Percentiles rank a stretch among this genome's conserved stretches.
Evolutionary conservation across 2,888 invertebrate species (phyloP).

Genomic region (Venusia cambrica): DNA sequence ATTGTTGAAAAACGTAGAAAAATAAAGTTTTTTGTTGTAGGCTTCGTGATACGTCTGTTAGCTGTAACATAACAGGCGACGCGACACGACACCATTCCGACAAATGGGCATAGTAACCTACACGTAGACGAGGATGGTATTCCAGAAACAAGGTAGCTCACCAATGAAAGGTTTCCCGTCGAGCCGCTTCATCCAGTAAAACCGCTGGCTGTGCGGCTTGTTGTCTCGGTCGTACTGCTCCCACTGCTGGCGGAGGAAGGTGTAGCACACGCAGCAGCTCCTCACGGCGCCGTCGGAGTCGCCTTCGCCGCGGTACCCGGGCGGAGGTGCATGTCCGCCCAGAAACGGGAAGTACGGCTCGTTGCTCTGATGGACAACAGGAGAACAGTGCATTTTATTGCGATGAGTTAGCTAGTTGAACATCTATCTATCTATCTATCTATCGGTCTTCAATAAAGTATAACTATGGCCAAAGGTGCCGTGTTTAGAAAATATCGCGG

Average conservation of each 20-base stretch:
- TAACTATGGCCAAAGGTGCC: no score
- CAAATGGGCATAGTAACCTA: no score
- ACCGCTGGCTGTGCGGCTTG: slow-evolving; percentile 91
- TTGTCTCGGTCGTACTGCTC: slow-evolving; percentile 92
- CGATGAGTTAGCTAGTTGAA: slow-evolving; percentile 3
- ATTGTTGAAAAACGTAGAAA: no score
- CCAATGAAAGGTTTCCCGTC: slow-evolving; percentile 94
- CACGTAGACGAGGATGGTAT: no score
- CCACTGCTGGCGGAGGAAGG: slow-evolving; percentile 94
- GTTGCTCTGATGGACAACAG: slow-evolving; percentile 56
- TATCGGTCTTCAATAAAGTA: no score
- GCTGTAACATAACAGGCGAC: no score
- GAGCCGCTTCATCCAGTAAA: slow-evolving; percentile 95
- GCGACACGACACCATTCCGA: no score
- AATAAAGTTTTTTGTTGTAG: no score
- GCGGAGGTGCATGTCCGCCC: slow-evolving; percentile 92
- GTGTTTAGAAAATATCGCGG: no score
- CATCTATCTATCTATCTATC: no score
- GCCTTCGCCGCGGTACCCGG: slow-evolving; percentile 83
- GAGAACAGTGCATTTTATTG: not conserved
- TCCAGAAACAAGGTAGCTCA: slow-evolving; percentile 42
- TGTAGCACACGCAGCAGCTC: slow-evolving; percentile 92
- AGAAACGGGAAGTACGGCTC: slow-evolving; percentile 96
- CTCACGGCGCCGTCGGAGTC: slow-evolving; percentile 81
- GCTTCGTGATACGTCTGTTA: no score